Percentiles rank a stretch among this genome's conserved stretches.
Conservation (phyloP, 2,888 invertebrate species). For the Drosophila hamatofila region DNA sequence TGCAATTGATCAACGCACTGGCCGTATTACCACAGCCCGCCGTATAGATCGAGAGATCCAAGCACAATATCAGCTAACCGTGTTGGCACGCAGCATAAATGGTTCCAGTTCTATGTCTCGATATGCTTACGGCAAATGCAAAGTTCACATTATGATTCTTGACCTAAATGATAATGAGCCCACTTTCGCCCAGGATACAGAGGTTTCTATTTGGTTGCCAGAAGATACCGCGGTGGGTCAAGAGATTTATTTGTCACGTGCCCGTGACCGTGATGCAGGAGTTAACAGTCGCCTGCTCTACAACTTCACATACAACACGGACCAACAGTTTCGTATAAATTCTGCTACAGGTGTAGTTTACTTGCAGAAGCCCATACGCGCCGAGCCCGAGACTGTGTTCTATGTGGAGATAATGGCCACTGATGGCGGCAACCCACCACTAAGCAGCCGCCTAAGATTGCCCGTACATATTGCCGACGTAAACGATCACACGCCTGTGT, state of each 20-base stretch:
- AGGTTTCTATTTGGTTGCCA: slow-evolving; percentile 88
- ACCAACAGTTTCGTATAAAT: slow-evolving; percentile 93
- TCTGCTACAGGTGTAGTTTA: slow-evolving; percentile 95
- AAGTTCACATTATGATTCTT: slow-evolving; percentile 92
- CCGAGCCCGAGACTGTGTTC: slow-evolving; percentile 90
- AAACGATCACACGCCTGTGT: slow-evolving; percentile 97
- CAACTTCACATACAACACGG: slow-evolving; percentile 91
- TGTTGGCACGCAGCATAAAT: slow-evolving; percentile 89
- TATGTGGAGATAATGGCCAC: slow-evolving; percentile 93
- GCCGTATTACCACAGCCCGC: slow-evolving; percentile 91
- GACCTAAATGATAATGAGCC: slow-evolving; percentile 98
- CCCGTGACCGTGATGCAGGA: slow-evolving; percentile 94
- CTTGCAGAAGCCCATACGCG: slow-evolving; percentile 91
- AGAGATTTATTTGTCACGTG: slow-evolving; percentile 95
- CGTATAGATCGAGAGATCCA: slow-evolving; percentile 94
- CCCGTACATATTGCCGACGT: slow-evolving; percentile 93
- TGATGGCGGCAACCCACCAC: slow-evolving; percentile 92
- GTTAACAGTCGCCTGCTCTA: slow-evolving; percentile 95
- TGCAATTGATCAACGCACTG: slow-evolving; percentile 91
- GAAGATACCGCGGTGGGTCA: slow-evolving; percentile 98
- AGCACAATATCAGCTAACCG: slow-evolving; percentile 90
- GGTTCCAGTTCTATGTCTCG: slow-evolving; percentile 82
- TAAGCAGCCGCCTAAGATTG: slow-evolving; percentile 91
- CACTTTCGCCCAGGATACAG: slow-evolving; percentile 90
- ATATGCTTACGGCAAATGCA: slow-evolving; percentile 91